A percentile compares a stretch with the other conserved stretches of the same genome.
Conservation (phyloP, 2,113 vertebrate genomes). For the Xenopus borealis region DNA sequence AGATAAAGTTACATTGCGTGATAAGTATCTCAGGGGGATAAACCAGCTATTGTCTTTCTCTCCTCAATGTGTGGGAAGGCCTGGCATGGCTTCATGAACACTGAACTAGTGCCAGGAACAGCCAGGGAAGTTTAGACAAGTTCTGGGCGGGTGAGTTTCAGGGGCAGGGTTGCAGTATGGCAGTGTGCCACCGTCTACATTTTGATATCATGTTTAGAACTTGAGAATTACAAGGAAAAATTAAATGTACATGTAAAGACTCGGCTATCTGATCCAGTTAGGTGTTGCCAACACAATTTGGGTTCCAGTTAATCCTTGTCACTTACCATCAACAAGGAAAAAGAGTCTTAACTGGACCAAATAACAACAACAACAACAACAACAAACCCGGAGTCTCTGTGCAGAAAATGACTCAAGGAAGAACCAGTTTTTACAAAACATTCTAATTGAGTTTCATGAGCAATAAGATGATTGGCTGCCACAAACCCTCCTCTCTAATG, state of each 20-base stretch:
- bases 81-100: constrained; percentile 70
- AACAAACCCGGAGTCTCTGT: no score
- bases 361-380: no score
- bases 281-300: constrained; percentile 1
- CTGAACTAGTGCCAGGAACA: constrained; percentile 66
- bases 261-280: constrained; percentile 21
- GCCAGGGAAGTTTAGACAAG: constrained; percentile 78
- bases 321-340: no score
- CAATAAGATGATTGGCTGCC: no score
- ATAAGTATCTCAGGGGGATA: constrained; percentile 55
- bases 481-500: no score
- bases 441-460: no score
- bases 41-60: constrained; percentile 54
- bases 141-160: constrained; percentile 79
- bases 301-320: no score
- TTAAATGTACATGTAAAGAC: neutral
- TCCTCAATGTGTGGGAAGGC: constrained; percentile 66
- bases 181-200: constrained; percentile 56
- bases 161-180: constrained; percentile 68
- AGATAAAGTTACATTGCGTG: constrained; percentile 48
- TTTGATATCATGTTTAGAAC: constrained; percentile 1
- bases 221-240: neutral
- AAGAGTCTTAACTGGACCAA: no score
- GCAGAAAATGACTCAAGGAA: no score
- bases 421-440: no score